Evolutionary conservation across 2,113 vertebrate species (phyloP).

Genomic region (Numida meleagris): DNA sequence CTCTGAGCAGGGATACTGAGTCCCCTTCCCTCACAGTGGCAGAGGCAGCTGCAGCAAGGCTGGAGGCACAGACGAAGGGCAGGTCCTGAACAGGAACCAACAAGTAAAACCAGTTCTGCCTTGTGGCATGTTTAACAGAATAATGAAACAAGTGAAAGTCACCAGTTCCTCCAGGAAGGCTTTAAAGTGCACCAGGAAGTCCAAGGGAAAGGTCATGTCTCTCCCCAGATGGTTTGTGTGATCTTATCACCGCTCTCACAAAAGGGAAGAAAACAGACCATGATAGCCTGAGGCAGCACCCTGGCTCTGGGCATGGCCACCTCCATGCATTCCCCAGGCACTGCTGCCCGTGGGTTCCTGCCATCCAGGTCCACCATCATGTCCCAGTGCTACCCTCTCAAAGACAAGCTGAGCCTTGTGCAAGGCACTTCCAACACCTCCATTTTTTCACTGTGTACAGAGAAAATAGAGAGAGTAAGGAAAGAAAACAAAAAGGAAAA

Average conservation of each 20-base stretch:
- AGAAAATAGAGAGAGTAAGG: not conserved
- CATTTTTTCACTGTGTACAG: not conserved
- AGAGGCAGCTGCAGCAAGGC: not conserved
- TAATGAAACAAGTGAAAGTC: not conserved
- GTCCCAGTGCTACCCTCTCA: not conserved
- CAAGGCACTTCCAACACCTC: not conserved
- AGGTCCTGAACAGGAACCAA: fast-evolving
- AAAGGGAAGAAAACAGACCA: not conserved
- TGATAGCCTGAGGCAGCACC: not conserved
- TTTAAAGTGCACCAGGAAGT: not conserved
- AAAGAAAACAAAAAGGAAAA: not conserved
- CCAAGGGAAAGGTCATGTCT: not conserved
- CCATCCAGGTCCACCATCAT: not conserved
- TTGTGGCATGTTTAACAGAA: not conserved
- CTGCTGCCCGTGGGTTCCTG: fast-evolving
- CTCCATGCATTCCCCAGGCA: fast-evolving
- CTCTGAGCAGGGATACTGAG: not conserved
- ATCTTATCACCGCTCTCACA: not conserved
- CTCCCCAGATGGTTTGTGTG: not conserved
- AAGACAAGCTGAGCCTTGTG: not conserved
- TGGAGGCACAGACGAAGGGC: not conserved
- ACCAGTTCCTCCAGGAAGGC: not conserved
- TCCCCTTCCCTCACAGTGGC: no score
- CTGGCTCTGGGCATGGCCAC: not conserved
- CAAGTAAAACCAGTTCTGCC: not conserved